Conservation (phyloP, 2,888 invertebrate genomes). For the Chironomus riparius region DNA sequence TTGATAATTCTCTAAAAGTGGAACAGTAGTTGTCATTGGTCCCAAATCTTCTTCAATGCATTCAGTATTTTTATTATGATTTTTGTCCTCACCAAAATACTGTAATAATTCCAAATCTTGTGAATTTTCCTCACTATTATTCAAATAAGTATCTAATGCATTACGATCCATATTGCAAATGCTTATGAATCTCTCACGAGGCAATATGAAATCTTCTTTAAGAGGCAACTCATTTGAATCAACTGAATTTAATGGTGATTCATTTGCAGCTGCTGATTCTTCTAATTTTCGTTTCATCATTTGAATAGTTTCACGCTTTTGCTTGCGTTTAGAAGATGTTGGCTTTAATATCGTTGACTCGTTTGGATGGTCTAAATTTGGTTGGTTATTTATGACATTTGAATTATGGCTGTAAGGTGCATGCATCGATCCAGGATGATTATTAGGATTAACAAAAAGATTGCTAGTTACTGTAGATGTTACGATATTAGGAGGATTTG, state of each 20-base stretch:
- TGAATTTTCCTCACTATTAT: conserved; percentile 56
- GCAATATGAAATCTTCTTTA: conserved; percentile 45
- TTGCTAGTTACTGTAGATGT: conserved; percentile 13
- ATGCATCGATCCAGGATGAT: neutral
- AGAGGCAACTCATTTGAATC: conserved; percentile 29
- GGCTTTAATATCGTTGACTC: neutral
- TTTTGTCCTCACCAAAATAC: conserved; percentile 59
- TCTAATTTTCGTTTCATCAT: neutral
- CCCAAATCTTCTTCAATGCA: conserved; percentile 32
- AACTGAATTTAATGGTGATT: conserved; percentile 6
- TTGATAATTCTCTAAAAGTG: conserved; percentile 30
- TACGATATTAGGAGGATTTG: neutral
- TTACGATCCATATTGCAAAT: conserved; percentile 72
- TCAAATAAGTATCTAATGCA: conserved; percentile 71
- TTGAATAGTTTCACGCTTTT: neutral
- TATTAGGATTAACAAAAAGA: neutral
- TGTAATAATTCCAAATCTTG: conserved; percentile 77
- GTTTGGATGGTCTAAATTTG: neutral
- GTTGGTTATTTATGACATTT: neutral
- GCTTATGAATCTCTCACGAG: conserved; percentile 60
- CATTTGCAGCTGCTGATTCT: neutral
- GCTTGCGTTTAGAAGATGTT: neutral
- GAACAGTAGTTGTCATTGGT: conserved; percentile 13
- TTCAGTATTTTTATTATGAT: neutral
- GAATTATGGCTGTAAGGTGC: neutral